Evolutionary conservation across 2,797 vertebrate species (phyloP).

Genomic region (Lacerta agilis): DNA sequence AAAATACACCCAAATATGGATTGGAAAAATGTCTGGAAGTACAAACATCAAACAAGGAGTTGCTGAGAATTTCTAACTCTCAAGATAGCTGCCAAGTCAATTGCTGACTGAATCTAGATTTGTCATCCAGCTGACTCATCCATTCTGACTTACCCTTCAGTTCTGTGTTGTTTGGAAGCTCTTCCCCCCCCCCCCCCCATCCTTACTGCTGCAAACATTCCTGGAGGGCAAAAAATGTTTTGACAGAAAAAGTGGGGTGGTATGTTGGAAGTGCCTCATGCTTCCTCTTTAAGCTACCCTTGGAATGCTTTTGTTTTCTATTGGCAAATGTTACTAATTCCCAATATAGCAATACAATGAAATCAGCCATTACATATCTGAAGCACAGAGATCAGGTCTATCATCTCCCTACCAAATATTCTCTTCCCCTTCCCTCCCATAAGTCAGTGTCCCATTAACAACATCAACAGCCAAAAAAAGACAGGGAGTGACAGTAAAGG

Average conservation of each 20-base stretch:
- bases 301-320: constrained; percentile 9
- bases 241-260: not conserved
- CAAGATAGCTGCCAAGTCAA: constrained; percentile 63
- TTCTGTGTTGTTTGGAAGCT: constrained; percentile 59
- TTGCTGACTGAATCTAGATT: constrained; percentile 41
- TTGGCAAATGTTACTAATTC: constrained; percentile 1
- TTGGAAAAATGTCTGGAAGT: constrained; percentile 68
- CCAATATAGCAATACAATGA: not conserved
- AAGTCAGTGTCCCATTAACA: not conserved
- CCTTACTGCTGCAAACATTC: constrained; percentile 48
- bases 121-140: constrained; percentile 61
- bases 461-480: not conserved
- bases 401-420: not conserved
- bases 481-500: not conserved
- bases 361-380: not conserved
- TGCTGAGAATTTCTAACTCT: constrained; percentile 59
- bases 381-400: not conserved
- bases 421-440: not conserved
- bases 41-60: constrained; percentile 61
- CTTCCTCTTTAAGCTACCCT: not conserved
- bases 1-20: constrained; percentile 70
- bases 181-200: constrained; percentile 32
- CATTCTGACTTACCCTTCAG: constrained; percentile 63
- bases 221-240: constrained; percentile 41
- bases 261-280: not conserved